Percentiles rank a stretch among this genome's conserved stretches.
Conservation (phyloP, 2,888 invertebrate genomes). For the Sycophila texana region DNA sequence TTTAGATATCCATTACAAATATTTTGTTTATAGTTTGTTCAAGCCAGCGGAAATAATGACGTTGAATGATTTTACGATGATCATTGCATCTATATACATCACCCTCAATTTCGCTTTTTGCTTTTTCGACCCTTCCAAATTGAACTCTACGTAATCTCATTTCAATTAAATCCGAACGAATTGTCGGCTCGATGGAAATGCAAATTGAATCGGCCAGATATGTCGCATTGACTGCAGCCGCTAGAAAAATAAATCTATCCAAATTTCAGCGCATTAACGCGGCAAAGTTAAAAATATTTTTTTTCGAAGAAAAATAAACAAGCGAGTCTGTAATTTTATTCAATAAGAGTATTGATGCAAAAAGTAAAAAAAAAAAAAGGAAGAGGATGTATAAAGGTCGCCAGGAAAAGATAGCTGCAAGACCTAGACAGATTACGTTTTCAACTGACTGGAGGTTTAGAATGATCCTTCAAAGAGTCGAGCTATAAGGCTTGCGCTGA, state of each 20-base stretch:
- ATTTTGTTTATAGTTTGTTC: neutral
- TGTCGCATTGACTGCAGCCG: too few relatives aligned
- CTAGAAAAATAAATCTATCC: neutral
- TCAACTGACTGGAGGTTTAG: constrained; percentile 44
- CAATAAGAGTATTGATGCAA: too few relatives aligned
- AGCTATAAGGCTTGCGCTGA: neutral
- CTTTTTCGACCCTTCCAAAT: constrained; percentile 31
- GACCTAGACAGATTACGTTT: constrained; percentile 60
- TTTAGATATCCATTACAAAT: neutral
- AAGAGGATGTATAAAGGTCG: neutral
- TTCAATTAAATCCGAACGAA: constrained; percentile 34
- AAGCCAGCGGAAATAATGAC: too few relatives aligned
- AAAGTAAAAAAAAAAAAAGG: constrained; percentile 12
- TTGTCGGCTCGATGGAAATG: constrained; percentile 10
- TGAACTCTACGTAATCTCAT: constrained; percentile 22
- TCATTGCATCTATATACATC: neutral
- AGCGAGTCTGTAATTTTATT: too few relatives aligned
- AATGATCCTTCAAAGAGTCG: constrained; percentile 48
- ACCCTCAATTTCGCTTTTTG: constrained; percentile 28
- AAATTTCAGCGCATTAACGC: neutral
- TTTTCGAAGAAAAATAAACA: neutral
- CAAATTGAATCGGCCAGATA: too few relatives aligned
- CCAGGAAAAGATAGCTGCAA: constrained; percentile 58
- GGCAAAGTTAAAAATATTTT: neutral
- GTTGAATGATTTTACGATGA: too few relatives aligned